Conservation (phyloP, 2,888 invertebrate genomes). For the Silvanus unidentatus region DNA sequence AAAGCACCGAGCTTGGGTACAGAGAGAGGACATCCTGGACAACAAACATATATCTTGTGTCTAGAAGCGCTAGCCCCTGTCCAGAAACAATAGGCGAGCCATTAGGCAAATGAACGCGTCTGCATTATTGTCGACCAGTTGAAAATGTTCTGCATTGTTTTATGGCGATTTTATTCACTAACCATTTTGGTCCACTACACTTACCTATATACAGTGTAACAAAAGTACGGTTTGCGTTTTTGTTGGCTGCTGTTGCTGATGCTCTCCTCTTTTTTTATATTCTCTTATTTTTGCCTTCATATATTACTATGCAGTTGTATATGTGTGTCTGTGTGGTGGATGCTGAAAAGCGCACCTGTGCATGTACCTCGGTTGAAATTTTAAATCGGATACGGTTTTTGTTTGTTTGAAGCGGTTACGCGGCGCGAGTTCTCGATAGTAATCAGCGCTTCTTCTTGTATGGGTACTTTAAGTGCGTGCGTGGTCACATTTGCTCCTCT, state of each 20-base stretch:
- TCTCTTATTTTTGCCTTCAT: slow-evolving; percentile 15
- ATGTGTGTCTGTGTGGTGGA: slow-evolving; percentile 16
- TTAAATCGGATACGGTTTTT: slow-evolving; percentile 36
- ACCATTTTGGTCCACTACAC: slow-evolving; percentile 18
- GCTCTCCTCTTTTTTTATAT: neutral
- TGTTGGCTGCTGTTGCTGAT: neutral
- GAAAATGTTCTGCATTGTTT: slow-evolving; percentile 7
- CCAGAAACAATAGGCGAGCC: slow-evolving; percentile 45
- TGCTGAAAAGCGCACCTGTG: slow-evolving; percentile 24
- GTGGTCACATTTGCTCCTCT: slow-evolving; percentile 29
- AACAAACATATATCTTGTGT: slow-evolving; percentile 41
- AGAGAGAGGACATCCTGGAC: slow-evolving; percentile 27
- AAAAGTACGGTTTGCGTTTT: slow-evolving; percentile 23
- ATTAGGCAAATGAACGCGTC: slow-evolving; percentile 46
- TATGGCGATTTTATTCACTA: slow-evolving; percentile 2
- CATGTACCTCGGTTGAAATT: slow-evolving; percentile 28
- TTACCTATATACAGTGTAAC: slow-evolving; percentile 39
- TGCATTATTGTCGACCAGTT: slow-evolving; percentile 14
- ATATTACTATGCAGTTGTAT: slow-evolving; percentile 11
- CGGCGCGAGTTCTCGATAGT: slow-evolving; percentile 27
- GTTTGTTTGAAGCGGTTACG: slow-evolving; percentile 29
- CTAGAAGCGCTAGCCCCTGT: slow-evolving; percentile 42
- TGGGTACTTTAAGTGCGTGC: slow-evolving; percentile 23
- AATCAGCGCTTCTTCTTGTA: slow-evolving; percentile 25
- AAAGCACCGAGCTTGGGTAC: slow-evolving; percentile 3